Percentiles rank a stretch among this genome's conserved stretches.
Evolutionary conservation across 2,797 vertebrate genomes (phyloP).

Genomic region (Catharus ustulatus): DNA sequence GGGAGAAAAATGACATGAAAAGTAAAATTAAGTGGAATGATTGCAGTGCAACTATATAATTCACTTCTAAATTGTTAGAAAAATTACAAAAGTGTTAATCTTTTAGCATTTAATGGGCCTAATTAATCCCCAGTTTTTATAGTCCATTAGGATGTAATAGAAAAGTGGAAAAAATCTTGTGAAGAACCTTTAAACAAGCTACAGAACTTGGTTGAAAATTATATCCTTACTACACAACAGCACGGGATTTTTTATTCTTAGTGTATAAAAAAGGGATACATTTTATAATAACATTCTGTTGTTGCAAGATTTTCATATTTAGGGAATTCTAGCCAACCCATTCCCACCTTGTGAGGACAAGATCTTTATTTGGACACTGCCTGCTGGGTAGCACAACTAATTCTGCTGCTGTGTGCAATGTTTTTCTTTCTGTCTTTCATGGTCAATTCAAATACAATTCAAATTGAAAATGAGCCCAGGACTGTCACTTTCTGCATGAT

Average conservation of each 20-base stretch:
- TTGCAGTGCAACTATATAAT: not conserved
- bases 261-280: not conserved
- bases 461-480: not conserved
- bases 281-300: not conserved
- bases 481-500: not conserved
- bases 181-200: not conserved
- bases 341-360: not conserved
- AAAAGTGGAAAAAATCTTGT: not conserved
- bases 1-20: constrained; percentile 5
- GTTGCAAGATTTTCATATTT: not conserved
- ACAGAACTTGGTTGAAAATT: not conserved
- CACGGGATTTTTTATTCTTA: not conserved
- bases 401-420: not conserved
- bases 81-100: constrained; percentile 11
- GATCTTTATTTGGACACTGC: not conserved
- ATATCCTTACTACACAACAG: not conserved
- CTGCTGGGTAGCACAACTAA: not conserved
- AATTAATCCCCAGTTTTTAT: constrained; percentile 8
- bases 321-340: not conserved
- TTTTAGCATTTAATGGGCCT: constrained; percentile 18
- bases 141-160: not conserved
- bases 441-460: not conserved
- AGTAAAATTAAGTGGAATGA: constrained; percentile 34
- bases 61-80: not conserved
- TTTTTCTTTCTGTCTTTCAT: not conserved